Base-by-base conservation (phyloP, 2,797 vertebrate genomes). In the Heliangelus exortis region DNA sequence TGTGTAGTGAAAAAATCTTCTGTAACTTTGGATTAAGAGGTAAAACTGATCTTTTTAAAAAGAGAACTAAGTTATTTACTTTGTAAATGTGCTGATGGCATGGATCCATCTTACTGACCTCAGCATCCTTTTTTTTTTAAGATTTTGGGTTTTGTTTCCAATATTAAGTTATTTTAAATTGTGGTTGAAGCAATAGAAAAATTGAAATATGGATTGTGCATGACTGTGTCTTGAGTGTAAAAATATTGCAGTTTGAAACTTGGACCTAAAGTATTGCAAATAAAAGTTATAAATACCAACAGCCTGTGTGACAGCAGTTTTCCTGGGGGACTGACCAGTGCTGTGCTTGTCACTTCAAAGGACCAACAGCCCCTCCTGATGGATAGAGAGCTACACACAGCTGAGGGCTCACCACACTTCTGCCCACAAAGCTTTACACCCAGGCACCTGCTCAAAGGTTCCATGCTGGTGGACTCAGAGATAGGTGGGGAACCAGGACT, bases 201-300 rank as follows among this genome's bases (percentile, higher is more conserved):
- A 99, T 98, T 99, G 98, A 99, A 99, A 98, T 99, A 98, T 98
- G 98, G 99, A 99, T 99, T 98, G 99, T 99, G 99, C 99, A 99
- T 99, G 99, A 99, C 98, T 99, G 98, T 99, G 99, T 99, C 98
- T 99, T 99, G 99, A 99, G 99, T 99, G 99, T 99, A 99, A 99
- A 98, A 98, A 98, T 98, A 98, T 98, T 98, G 98, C 98, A 99
- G 98, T 99, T 99, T 99, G 98, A 98, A 98, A 99, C 98, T 98
- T 99, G 98, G 98, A 99, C 98, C 98, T 98, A 99, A 99, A 98
- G 97, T 98, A 98, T 98, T 98, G 97, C 97, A 97, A 98, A 98
- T 98, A 98, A 98, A 98, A 98, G 96, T 94, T 97, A 97, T 96
- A 98, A 98, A 98, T 97, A 97, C 97, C 93, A 92, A 1, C 1